These are phyloP conservation scores for Cariama cristata DNA, from an alignment of 2,113 vertebrate genomes.

Conservation along the genomic window DNA sequence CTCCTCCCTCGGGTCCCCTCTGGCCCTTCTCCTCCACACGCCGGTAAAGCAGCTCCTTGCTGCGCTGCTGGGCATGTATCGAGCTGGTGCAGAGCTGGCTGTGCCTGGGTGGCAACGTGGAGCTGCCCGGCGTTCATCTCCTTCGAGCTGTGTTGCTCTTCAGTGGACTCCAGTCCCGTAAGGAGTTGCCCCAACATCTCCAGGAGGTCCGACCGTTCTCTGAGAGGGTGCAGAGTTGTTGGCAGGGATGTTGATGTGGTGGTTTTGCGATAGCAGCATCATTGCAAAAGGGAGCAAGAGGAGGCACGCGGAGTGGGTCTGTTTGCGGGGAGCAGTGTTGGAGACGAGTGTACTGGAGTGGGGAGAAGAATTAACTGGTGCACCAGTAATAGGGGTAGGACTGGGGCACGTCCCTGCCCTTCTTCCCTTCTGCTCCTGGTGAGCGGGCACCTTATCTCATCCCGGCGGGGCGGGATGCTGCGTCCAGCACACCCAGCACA, in stretches of 20 bases:
- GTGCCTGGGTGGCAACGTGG: rapidly evolving
- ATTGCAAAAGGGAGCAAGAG: rapidly evolving
- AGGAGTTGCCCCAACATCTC: background rate
- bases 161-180: rapidly evolving
- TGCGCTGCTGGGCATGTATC: rapidly evolving
- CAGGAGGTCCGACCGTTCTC: background rate
- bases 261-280: background rate
- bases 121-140: rapidly evolving
- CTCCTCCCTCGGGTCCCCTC: background rate
- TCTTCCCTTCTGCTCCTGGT: background rate
- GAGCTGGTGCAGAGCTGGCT: background rate
- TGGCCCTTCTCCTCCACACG: rapidly evolving
- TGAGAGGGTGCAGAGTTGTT: background rate
- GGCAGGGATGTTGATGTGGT: rapidly evolving
- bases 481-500: background rate
- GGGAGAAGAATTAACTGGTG: background rate
- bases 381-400: background rate
- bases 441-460: background rate
- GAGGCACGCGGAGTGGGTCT: background rate
- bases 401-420: background rate
- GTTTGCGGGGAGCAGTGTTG: rapidly evolving
- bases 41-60: background rate
- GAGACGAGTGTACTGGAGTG: rapidly evolving
- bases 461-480: background rate
- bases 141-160: background rate